Conservation (phyloP, 2,113 vertebrate genomes). For the Ciconia maguari region DNA sequence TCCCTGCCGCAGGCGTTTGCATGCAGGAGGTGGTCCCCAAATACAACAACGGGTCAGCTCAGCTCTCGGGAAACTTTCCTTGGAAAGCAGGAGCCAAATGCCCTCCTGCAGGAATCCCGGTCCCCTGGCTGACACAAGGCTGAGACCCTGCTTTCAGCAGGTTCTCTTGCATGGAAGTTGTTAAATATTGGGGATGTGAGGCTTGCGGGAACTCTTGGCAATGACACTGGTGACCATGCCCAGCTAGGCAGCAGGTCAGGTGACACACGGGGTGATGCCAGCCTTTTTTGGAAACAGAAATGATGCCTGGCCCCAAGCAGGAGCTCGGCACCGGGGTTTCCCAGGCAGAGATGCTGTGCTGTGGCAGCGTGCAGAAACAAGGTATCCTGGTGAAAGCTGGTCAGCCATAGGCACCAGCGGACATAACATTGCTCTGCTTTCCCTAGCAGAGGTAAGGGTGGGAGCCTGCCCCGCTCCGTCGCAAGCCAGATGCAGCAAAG, state of each 20-base stretch:
- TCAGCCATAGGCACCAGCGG: fast-evolving
- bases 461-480: not conserved
- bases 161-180: not conserved
- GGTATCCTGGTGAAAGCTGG: not conserved
- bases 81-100: not conserved
- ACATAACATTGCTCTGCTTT: fast-evolving
- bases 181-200: not conserved
- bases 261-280: not conserved
- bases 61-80: not conserved
- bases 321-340: not conserved
- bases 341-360: not conserved
- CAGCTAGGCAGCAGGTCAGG: not conserved
- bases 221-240: fast-evolving
- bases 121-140: not conserved
- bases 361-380: fast-evolving
- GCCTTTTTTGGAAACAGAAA: not conserved
- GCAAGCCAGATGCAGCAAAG: not conserved
- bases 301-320: not conserved
- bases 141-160: not conserved
- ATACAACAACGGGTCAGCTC: fast-evolving
- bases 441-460: not conserved
- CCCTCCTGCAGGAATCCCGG: not conserved
- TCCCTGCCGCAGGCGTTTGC: fast-evolving
- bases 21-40: not conserved
- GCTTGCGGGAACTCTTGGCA: not conserved